phyloP scores from a whole-genome alignment of 2,113 vertebrate species.

The Sapajus apella region DNA sequence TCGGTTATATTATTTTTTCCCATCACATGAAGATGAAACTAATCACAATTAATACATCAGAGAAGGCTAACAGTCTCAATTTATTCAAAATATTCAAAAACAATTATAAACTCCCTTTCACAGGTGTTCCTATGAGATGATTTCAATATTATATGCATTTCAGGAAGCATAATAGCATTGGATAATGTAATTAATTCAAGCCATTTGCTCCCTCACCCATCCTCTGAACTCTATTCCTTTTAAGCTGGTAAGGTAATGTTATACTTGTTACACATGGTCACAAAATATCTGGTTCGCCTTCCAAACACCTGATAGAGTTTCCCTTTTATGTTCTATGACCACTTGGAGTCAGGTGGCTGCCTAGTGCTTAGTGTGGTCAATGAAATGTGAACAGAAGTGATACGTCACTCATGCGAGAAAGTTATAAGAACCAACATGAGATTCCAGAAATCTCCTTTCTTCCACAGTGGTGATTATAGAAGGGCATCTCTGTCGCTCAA shows the following conservation, averaged over 20 bases:
- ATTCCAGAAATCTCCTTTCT: neutral
- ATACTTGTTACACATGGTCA: neutral
- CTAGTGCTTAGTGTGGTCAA: neutral
- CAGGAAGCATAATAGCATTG: constrained; percentile 38
- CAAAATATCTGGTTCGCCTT: neutral
- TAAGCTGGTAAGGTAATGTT: neutral
- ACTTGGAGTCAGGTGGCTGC: neutral
- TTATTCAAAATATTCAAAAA: constrained; percentile 57
- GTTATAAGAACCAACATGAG: neutral
- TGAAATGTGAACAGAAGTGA: neutral
- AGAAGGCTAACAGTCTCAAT: constrained; percentile 53
- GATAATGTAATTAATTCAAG: constrained; percentile 62
- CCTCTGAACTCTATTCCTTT: neutral
- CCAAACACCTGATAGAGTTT: neutral
- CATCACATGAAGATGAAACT: constrained; percentile 47
- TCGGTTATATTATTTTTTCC: neutral
- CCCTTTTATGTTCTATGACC: neutral
- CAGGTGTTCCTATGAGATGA: constrained; percentile 49
- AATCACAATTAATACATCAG: constrained; percentile 57
- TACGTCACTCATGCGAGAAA: neutral
- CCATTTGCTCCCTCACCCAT: constrained; percentile 38
- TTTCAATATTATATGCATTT: constrained; percentile 58
- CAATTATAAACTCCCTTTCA: constrained; percentile 54
- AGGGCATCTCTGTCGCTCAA: neutral
- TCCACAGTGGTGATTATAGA: neutral